phyloP scores from a whole-genome alignment of 1,140 invertebrate species.

The Saccostrea echinata region DNA sequence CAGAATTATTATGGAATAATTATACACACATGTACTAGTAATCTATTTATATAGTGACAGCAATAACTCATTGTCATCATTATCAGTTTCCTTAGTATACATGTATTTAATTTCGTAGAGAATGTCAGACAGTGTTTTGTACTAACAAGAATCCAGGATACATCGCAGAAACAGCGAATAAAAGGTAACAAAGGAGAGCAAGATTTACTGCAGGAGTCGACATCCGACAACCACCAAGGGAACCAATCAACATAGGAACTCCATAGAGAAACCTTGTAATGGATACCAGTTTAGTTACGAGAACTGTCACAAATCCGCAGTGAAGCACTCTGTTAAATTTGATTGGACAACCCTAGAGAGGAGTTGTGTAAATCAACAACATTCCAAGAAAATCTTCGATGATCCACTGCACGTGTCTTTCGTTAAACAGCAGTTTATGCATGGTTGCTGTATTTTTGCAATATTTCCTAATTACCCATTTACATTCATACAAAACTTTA shows the following conservation, averaged over 20 bases:
- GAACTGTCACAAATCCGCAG: constrained; percentile 1
- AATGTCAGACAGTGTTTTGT: background rate
- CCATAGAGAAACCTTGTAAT: background rate
- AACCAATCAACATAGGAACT: constrained; percentile 29
- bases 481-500: constrained; percentile 24
- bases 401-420: constrained; percentile 11
- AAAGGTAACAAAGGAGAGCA: background rate
- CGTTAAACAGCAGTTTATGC: constrained; percentile 10
- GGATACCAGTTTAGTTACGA: constrained; percentile 31
- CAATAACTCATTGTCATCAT: background rate
- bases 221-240: constrained; percentile 6
- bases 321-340: constrained; percentile 16
- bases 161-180: background rate
- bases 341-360: constrained; percentile 21
- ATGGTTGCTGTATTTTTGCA: constrained; percentile 10
- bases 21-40: too few relatives aligned
- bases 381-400: constrained; percentile 24
- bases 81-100: background rate
- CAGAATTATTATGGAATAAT: too few relatives aligned
- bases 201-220: background rate
- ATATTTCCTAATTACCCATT: constrained; percentile 22
- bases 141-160: background rate
- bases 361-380: constrained; percentile 5
- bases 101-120: constrained; percentile 10
- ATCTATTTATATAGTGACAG: too few relatives aligned